phyloP scores from a whole-genome alignment of 2,797 vertebrate genomes.

The Hippoglossus hippoglossus region DNA sequence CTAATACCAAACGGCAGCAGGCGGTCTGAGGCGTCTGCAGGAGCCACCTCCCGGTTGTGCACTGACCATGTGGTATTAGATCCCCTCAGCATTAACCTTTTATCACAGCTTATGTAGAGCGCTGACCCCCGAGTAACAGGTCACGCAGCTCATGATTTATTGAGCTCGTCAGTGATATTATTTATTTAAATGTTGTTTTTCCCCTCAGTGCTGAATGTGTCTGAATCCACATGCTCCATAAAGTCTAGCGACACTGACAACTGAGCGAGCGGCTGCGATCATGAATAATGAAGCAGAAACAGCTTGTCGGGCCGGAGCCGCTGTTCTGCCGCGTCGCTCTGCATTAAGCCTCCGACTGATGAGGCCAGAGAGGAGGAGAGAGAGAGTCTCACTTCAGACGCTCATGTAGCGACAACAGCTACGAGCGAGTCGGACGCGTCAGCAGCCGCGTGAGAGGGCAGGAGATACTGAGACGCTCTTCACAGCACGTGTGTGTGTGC shows the following conservation, averaged over 20 bases:
- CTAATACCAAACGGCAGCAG: too few relatives aligned
- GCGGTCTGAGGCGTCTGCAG: not conserved
- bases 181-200: slow-evolving; percentile 59
- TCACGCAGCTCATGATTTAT: slow-evolving; percentile 60
- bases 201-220: slow-evolving; percentile 28
- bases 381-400: slow-evolving; percentile 9
- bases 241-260: slow-evolving; percentile 40
- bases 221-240: slow-evolving; percentile 47
- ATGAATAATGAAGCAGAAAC: slow-evolving; percentile 75
- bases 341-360: slow-evolving; percentile 45
- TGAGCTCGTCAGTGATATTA: slow-evolving; percentile 56
- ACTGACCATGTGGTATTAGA: not conserved
- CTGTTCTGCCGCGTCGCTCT: slow-evolving; percentile 61
- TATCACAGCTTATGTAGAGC: slow-evolving; percentile 27
- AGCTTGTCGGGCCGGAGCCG: slow-evolving; percentile 63
- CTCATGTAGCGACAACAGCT: slow-evolving; percentile 9
- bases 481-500: too few relatives aligned
- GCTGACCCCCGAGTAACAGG: slow-evolving; percentile 44
- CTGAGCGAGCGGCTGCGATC: slow-evolving; percentile 36
- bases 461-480: too few relatives aligned
- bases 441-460: not conserved
- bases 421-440: slow-evolving; percentile 21
- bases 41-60: not conserved
- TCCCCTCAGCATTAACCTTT: slow-evolving; percentile 44
- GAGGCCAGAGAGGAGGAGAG: not conserved